These are phyloP conservation scores for Champsocephalus esox DNA, from an alignment of 2,797 vertebrate species.

Conservation along the genomic window DNA sequence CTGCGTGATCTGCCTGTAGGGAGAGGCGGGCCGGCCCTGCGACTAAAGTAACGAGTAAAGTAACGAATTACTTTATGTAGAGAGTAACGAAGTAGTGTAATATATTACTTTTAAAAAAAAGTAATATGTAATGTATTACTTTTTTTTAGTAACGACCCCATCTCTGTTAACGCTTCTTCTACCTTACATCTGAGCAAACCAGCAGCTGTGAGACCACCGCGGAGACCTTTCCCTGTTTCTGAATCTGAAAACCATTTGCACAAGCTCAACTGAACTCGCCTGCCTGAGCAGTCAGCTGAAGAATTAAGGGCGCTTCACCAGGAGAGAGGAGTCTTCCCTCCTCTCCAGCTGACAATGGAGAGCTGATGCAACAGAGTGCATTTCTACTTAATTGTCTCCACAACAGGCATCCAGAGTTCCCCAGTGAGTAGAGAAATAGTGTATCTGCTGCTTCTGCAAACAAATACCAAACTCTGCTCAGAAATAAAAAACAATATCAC, in stretches of 20 bases:
- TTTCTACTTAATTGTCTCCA: slow-evolving; percentile 27
- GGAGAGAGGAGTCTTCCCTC: slow-evolving; percentile 31
- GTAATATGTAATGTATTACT: no score
- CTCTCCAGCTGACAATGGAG: slow-evolving; percentile 33
- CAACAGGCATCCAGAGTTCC: slow-evolving; percentile 16
- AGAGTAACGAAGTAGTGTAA: no score
- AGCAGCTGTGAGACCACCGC: not conserved
- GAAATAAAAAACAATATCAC: not conserved
- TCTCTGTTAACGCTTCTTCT: not conserved
- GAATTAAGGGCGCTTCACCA: slow-evolving; percentile 31
- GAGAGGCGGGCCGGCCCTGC: no score
- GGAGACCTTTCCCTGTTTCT: slow-evolving; percentile 15
- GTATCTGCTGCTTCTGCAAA: slow-evolving; percentile 16
- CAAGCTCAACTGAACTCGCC: slow-evolving; percentile 25
- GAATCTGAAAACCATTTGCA: slow-evolving; percentile 39
- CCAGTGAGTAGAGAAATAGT: not conserved
- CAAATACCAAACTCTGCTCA: not conserved
- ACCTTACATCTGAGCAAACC: not conserved
- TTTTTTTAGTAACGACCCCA: no score
- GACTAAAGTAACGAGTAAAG: no score
- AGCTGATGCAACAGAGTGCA: slow-evolving; percentile 40
- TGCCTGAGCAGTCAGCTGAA: slow-evolving; percentile 36
- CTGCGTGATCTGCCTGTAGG: no score
- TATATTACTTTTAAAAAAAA: no score
- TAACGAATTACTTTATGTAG: no score